These are phyloP conservation scores for Capromys pilorides DNA, from an alignment of 2,797 vertebrate genomes.

Conservation along the genomic window DNA sequence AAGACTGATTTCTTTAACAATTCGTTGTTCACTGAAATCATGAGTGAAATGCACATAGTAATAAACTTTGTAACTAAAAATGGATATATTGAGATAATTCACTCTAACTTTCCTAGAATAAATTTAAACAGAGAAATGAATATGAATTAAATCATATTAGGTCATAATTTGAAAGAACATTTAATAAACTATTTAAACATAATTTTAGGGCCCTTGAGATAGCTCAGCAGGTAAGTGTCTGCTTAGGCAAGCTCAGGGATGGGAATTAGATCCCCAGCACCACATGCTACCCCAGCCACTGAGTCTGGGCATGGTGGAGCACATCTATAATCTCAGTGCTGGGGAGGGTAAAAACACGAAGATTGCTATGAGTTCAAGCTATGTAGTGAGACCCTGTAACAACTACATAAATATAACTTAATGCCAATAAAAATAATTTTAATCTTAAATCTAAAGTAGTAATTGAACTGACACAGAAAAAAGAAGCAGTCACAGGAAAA, in stretches of 20 bases:
- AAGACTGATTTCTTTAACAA: background rate
- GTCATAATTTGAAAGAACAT: background rate
- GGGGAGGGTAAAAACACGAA: no score
- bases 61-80: background rate
- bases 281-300: no score
- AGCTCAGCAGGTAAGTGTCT: no score
- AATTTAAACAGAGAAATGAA: background rate
- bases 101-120: background rate
- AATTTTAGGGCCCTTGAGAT: background rate
- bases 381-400: no score
- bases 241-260: no score
- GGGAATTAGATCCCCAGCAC: no score
- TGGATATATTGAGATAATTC: background rate
- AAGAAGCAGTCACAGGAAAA: background rate
- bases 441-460: background rate
- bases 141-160: background rate
- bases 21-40: background rate
- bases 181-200: background rate
- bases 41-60: background rate
- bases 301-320: no score
- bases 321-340: no score
- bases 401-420: no score
- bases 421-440: background rate
- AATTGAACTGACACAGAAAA: background rate
- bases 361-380: no score